Base-by-base conservation (phyloP, 2,888 invertebrate genomes). In the Heliconius cydno region DNA sequence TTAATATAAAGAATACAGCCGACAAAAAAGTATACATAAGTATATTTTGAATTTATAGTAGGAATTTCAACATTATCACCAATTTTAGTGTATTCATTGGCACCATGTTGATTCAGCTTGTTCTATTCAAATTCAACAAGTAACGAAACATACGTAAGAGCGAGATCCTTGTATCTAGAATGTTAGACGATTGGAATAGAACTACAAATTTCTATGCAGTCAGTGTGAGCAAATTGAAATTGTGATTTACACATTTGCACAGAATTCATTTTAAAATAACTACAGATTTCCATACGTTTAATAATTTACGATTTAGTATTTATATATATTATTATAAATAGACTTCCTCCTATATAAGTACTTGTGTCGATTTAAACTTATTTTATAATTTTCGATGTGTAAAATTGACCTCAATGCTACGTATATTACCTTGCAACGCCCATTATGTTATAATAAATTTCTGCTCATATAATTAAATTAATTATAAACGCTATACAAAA, bases 171-270 rank as follows among this genome's bases (percentile, higher is more conserved):
- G 34, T 78, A 72, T 13, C 66, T 78, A 73, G 66, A 78, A 72
- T 77, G 71, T 77, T 70, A 70, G 63, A 28, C 28, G 67, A 77
- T 71, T 68, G 28, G 60, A 75, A 34, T 70, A 22, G 67, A 75
- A 34, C 57, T 70, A 75, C 79, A 75, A 70, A 79, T 68, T 67
- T 68, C 57, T 74, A 60, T 57, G 70, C 75, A 63, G 41, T 68
- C 41, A 25, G 46, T 41, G 60, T 52, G 46, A 70, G 60, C 57
- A 70, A 76, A 70, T 70, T 63, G 60, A 70, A 63, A 75, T 79
- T 75, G 34, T 68, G 63, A 79, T 79, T 79, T 41, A 63, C 38
- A 76, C 70, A n/a, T 73, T 38, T 73, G 13, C 73, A 73, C 13
- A 25, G 15, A 60, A 60, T 60, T 60, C n/a, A 60, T 57, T 73